These are phyloP conservation scores for Melieria crassipennis DNA, from an alignment of 2,888 invertebrate species.

Conservation along the genomic window DNA sequence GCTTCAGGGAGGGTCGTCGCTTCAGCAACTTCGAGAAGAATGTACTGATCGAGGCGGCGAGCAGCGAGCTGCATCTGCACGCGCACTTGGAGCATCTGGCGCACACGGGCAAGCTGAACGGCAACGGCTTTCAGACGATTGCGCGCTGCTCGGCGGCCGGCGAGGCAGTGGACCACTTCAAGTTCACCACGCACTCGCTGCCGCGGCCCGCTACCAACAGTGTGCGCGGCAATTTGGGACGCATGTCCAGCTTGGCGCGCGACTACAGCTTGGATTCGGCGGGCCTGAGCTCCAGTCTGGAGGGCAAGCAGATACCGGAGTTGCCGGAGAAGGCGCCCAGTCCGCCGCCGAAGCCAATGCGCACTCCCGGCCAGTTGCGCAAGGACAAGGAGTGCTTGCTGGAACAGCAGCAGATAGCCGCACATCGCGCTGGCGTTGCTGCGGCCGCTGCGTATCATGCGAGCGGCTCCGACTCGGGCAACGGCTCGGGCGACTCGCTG, in stretches of 20 bases:
- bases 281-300: constrained; percentile 69
- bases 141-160: constrained; percentile 59
- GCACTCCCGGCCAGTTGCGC: constrained; percentile 69
- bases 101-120: constrained; percentile 43
- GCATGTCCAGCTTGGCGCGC: constrained; percentile 53
- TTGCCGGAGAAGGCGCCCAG: constrained; percentile 67
- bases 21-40: constrained; percentile 42
- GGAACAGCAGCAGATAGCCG: constrained; percentile 63
- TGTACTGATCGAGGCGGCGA: background rate
- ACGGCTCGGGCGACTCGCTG: constrained; percentile 86
- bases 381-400: constrained; percentile 54
- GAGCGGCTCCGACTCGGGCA: constrained; percentile 89
- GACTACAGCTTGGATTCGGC: constrained; percentile 64
- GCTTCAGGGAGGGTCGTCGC: constrained; percentile 38
- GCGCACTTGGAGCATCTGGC: constrained; percentile 42
- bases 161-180: constrained; percentile 57
- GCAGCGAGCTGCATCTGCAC: constrained; percentile 34
- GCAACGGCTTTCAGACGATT: constrained; percentile 61
- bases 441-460: constrained; percentile 77
- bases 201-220: constrained; percentile 67
- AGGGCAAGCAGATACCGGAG: constrained; percentile 68
- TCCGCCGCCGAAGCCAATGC: constrained; percentile 74
- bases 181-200: constrained; percentile 71
- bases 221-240: constrained; percentile 66
- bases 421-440: constrained; percentile 69